phyloP scores from a whole-genome alignment of 2,888 invertebrate species.

The Drosophila picticornis region DNA sequence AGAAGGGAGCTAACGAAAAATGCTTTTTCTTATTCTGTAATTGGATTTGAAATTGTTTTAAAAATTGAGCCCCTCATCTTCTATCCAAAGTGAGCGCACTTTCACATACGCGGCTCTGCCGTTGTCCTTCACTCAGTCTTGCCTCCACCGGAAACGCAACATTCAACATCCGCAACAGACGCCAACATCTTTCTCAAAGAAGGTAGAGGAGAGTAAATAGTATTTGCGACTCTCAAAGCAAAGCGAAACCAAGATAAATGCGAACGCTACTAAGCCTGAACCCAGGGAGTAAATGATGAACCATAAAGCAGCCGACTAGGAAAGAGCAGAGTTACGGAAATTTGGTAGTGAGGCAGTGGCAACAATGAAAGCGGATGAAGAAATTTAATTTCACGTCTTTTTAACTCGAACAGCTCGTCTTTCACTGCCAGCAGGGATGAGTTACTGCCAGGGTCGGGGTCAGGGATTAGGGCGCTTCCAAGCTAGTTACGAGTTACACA shows the following conservation, averaged over 20 bases:
- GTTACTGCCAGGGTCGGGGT: conserved; percentile 16
- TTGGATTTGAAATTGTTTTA: conserved; percentile 79
- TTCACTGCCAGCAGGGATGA: conserved; percentile 39
- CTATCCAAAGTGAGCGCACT: conserved; percentile 45
- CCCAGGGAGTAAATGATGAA: conserved; percentile 80
- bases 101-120: conserved; percentile 18
- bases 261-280: conserved; percentile 69
- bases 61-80: conserved; percentile 52
- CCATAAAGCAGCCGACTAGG: conserved; percentile 42
- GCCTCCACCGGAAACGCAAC: conserved; percentile 60
- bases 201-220: conserved; percentile 52
- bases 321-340: neutral
- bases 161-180: conserved; percentile 74
- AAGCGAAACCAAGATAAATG: conserved; percentile 32
- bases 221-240: conserved; percentile 57
- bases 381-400: conserved; percentile 84
- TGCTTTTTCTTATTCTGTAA: conserved; percentile 73
- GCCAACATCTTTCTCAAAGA: conserved; percentile 7
- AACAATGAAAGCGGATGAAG: conserved; percentile 76
- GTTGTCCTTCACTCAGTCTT: neutral
- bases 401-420: conserved; percentile 67
- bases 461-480: conserved; percentile 23
- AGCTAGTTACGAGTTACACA: conserved; percentile 52
- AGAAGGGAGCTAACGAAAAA: conserved; percentile 66
- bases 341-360: conserved; percentile 16